A percentile compares a stretch with the other conserved stretches of the same genome.
These are phyloP conservation scores for Pachycephus smyrnensis DNA, from an alignment of 2,888 invertebrate genomes.

Conservation along the genomic window DNA sequence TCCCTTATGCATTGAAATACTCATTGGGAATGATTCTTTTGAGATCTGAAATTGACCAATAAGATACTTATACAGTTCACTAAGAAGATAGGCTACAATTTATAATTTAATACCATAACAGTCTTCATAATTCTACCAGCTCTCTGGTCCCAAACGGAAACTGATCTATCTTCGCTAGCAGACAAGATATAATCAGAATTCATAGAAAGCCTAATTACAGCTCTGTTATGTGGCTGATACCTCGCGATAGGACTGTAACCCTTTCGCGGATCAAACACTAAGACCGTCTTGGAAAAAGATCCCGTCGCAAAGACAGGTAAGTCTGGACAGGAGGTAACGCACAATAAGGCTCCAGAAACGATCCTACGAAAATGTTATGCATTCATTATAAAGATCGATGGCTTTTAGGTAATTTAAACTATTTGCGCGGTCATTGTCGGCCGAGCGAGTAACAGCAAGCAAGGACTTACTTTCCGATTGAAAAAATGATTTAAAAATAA, in stretches of 20 bases:
- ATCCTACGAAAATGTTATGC: slow-evolving; percentile 53
- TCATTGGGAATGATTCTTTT: slow-evolving; percentile 55
- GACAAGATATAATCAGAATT: slow-evolving; percentile 70
- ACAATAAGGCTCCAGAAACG: slow-evolving; percentile 70
- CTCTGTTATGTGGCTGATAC: slow-evolving; percentile 70
- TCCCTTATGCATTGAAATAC: slow-evolving; percentile 50
- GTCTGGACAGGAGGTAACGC: slow-evolving; percentile 67
- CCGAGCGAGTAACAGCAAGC: slow-evolving; percentile 10
- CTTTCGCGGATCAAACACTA: slow-evolving; percentile 70
- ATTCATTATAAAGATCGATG: slow-evolving; percentile 15
- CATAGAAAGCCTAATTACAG: slow-evolving; percentile 67
- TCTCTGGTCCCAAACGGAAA: slow-evolving; percentile 71
- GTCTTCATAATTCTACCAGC: slow-evolving; percentile 67
- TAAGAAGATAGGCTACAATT: slow-evolving; percentile 2
- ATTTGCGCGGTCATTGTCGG: slow-evolving; percentile 14
- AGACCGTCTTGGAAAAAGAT: slow-evolving; percentile 70
- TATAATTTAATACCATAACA: slow-evolving; percentile 43
- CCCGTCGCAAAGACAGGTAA: slow-evolving; percentile 70
- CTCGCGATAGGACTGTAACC: slow-evolving; percentile 64
- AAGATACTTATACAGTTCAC: neutral
- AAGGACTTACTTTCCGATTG: neutral
- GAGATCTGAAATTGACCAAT: slow-evolving; percentile 45
- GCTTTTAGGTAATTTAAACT: neutral
- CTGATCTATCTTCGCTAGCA: slow-evolving; percentile 72
- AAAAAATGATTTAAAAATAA: neutral